A percentile compares a stretch with the other conserved stretches of the same genome.
These are phyloP conservation scores for Hydra vulgaris DNA, from an alignment of 30 jellyfish, hydroid and myxozoan genomes.

Conservation along the genomic window DNA sequence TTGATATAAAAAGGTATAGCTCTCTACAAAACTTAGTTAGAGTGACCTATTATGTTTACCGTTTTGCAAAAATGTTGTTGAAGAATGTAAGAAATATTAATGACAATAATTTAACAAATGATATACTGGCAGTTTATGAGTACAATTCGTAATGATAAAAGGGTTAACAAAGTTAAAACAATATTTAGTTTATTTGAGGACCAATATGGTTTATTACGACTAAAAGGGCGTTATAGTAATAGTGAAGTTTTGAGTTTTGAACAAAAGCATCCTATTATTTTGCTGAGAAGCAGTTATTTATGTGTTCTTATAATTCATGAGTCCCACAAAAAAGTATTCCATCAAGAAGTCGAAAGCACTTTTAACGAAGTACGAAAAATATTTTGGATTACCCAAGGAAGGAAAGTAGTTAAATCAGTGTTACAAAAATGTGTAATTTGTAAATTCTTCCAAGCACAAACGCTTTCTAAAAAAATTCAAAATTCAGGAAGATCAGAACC, in stretches of 20 bases:
- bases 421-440: slow-evolving; percentile 1
- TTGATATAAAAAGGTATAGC: no score
- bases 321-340: slow-evolving; percentile 17
- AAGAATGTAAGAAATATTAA: no score
- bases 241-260: not conserved
- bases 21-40: no score
- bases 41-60: no score
- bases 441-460: not conserved
- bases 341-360: slow-evolving; percentile 24
- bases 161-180: not conserved
- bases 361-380: slow-evolving; percentile 9
- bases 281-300: slow-evolving; percentile 5
- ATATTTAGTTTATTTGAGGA: slow-evolving; percentile 25
- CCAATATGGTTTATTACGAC: slow-evolving; percentile 12
- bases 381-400: slow-evolving; percentile 25
- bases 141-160: no score
- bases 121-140: slow-evolving; percentile 6
- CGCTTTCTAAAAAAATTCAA: not conserved
- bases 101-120: no score
- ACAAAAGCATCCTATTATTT: not conserved
- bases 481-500: no score
- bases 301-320: slow-evolving; percentile 1
- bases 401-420: slow-evolving; percentile 11
- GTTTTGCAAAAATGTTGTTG: no score
- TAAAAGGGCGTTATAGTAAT: slow-evolving; percentile 13